Evolutionary conservation across 2,888 invertebrate species (phyloP).

Genomic region (Philopedon plagiatum): DNA sequence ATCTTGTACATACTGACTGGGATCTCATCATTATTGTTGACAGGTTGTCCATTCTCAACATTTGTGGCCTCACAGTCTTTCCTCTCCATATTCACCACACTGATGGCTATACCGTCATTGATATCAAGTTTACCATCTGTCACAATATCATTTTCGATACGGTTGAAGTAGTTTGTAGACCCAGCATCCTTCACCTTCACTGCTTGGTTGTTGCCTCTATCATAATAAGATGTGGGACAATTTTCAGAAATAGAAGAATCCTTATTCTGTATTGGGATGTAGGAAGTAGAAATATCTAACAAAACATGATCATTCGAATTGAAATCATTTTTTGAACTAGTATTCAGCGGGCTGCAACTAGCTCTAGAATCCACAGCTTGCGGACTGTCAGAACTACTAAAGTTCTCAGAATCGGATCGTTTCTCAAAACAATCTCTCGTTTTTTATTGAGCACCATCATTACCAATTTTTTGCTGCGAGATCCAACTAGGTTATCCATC

Average conservation of each 20-base stretch:
- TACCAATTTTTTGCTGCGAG: constrained; percentile 1
- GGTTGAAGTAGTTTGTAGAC: not conserved
- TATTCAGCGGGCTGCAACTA: not conserved
- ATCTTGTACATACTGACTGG: not conserved
- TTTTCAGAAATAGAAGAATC: not conserved
- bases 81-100: not conserved
- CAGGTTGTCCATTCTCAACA: not conserved
- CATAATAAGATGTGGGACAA: not conserved
- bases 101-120: not conserved
- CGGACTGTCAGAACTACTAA: not conserved
- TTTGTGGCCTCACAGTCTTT: not conserved
- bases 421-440: not conserved
- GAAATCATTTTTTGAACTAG: not conserved
- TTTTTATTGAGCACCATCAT: not conserved
- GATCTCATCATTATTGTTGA: not conserved
- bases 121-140: not conserved
- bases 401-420: too few relatives aligned
- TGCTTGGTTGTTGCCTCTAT: not conserved
- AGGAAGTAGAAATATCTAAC: not conserved
- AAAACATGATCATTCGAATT: not conserved
- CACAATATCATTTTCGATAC: not conserved
- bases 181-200: not conserved
- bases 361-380: not conserved
- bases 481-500: constrained; percentile 1
- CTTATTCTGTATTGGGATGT: not conserved